Evolutionary conservation across 2,113 vertebrate genomes (phyloP).

Genomic region (Pleuronectes platessa): DNA sequence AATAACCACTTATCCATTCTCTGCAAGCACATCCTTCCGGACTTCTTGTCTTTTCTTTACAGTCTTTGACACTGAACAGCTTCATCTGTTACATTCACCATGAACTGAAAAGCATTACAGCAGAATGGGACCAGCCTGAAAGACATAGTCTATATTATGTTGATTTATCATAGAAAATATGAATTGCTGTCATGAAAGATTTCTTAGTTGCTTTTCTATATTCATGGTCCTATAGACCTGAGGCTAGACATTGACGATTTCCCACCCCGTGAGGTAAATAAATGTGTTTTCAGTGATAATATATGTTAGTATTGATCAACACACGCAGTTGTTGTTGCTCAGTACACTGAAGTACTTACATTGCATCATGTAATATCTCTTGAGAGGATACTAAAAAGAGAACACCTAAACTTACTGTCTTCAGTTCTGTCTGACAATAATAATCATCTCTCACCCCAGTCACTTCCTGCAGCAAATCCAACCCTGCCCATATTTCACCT

Average conservation of each 20-base stretch:
- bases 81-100: no score
- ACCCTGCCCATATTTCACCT: constrained; percentile 1
- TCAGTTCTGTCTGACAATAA: constrained; percentile 13
- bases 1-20: no score
- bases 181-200: not conserved
- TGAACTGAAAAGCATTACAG: no score
- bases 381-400: constrained; percentile 14
- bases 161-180: no score
- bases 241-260: no score
- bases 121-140: no score
- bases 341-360: not conserved
- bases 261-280: no score
- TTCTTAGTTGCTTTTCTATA: not conserved
- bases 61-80: no score
- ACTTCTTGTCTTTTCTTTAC: no score
- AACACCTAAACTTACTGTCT: constrained; percentile 5
- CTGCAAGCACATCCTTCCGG: no score
- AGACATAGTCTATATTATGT: no score
- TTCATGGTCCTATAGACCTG: not conserved
- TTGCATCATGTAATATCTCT: constrained; percentile 6
- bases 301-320: not conserved
- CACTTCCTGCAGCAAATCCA: constrained; percentile 28
- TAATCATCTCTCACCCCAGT: constrained; percentile 33
- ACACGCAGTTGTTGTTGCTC: not conserved
- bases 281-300: not conserved